A percentile compares a stretch with the other conserved stretches of the same genome.
Conservation (phyloP, 1,140 invertebrate genomes). For the Drosophila sp. region DNA sequence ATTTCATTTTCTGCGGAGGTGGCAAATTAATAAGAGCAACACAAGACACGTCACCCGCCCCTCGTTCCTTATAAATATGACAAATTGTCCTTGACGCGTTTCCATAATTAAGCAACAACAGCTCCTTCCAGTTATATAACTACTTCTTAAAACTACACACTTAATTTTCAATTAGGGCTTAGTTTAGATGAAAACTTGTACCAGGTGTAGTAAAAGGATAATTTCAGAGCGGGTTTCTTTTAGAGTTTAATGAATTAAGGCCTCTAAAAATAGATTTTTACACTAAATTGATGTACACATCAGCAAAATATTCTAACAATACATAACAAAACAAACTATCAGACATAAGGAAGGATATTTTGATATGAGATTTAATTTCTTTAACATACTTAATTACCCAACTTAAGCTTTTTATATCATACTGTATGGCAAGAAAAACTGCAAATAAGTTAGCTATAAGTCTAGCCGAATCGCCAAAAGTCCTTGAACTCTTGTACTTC, state of each 20-base stretch:
- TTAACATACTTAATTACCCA: no score
- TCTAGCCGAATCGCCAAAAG: background rate
- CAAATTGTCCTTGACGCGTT: conserved; percentile 25
- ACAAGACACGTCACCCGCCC: conserved; percentile 2
- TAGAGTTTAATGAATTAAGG: background rate
- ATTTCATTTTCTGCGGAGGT: conserved; percentile 22
- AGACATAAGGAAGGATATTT: no score
- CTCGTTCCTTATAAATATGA: conserved; percentile 40
- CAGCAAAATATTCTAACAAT: no score
- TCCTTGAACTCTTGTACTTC: background rate
- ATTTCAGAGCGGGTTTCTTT: no score
- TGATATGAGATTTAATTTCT: no score
- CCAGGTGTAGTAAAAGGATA: background rate
- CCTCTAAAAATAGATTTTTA: background rate
- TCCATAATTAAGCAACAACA: conserved; percentile 44
- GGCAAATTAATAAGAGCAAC: conserved; percentile 22
- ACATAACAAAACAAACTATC: no score
- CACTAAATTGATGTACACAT: no score
- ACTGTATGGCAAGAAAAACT: no score
- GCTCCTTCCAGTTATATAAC: background rate
- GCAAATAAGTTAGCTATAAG: no score
- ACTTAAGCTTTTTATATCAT: no score
- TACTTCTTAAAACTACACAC: conserved; percentile 1
- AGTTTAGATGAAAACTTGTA: background rate
- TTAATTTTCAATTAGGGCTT: conserved; percentile 42